These are phyloP conservation scores for Sparidentex hasta DNA, from an alignment of 2,797 vertebrate genomes.

Conservation along the genomic window DNA sequence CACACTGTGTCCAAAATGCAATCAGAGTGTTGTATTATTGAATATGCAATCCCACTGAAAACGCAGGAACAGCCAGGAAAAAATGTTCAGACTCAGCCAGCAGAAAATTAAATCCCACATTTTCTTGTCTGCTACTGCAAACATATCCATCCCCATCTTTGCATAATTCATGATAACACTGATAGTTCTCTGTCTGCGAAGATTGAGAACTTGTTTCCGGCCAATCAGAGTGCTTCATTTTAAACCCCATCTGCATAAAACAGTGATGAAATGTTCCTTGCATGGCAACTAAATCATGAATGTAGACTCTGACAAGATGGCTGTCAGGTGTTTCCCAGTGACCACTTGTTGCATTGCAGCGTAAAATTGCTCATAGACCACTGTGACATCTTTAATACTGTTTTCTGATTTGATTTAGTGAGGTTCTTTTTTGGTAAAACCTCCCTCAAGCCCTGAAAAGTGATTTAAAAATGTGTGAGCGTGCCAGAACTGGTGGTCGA, in stretches of 20 bases:
- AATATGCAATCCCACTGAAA: background rate
- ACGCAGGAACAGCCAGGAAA: background rate
- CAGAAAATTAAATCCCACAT: too few species aligned
- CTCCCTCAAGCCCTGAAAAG: too few species aligned
- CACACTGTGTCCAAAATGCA: conserved; percentile 8
- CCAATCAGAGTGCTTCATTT: background rate
- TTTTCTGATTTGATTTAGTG: too few species aligned
- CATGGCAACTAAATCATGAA: too few species aligned
- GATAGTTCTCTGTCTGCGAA: background rate
- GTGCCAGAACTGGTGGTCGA: too few species aligned
- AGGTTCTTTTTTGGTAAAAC: too few species aligned
- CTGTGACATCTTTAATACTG: too few species aligned
- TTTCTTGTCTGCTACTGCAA: background rate
- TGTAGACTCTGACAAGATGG: too few species aligned
- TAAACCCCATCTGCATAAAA: background rate
- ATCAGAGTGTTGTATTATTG: background rate
- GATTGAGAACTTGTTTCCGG: background rate
- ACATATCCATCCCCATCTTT: background rate
- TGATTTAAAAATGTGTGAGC: too few species aligned
- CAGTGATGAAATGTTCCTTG: background rate
- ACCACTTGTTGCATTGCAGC: too few species aligned
- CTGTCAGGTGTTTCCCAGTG: too few species aligned
- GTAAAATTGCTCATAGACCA: too few species aligned
- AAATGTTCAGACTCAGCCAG: background rate
- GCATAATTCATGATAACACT: background rate